Percentiles rank a stretch among this genome's conserved stretches.
These are phyloP conservation scores for Phocoena phocoena DNA, from an alignment of 2,113 vertebrate species.

Conservation along the genomic window DNA sequence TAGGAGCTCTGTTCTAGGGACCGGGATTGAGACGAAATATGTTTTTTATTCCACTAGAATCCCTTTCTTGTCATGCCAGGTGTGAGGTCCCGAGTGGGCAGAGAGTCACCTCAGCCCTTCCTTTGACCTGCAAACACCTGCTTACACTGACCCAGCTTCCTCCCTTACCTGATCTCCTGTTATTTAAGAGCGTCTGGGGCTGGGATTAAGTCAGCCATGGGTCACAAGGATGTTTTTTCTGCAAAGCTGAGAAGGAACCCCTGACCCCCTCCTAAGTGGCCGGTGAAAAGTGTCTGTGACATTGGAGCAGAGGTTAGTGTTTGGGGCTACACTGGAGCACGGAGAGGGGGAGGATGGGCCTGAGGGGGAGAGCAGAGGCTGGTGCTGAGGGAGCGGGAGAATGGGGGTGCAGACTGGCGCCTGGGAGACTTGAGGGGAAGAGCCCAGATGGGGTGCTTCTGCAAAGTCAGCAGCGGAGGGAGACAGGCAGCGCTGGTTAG, in stretches of 20 bases:
- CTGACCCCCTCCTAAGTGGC: background rate
- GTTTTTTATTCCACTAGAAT: background rate
- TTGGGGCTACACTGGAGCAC: background rate
- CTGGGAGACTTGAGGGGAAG: background rate
- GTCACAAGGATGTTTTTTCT: background rate
- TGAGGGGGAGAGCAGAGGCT: background rate
- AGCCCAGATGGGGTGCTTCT: background rate
- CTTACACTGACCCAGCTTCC: background rate
- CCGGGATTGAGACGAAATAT: background rate
- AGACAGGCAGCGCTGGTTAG: background rate
- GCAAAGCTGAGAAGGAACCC: background rate
- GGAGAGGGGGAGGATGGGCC: background rate
- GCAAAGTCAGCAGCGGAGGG: constrained; percentile 21
- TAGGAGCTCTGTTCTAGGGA: background rate
- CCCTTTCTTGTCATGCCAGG: background rate
- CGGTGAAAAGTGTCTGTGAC: background rate
- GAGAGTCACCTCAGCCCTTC: background rate
- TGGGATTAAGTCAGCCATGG: background rate
- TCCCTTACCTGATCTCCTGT: background rate
- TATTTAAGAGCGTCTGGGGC: background rate
- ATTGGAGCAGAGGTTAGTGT: background rate
- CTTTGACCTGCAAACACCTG: background rate
- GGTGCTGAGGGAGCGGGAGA: background rate
- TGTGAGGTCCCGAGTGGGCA: background rate
- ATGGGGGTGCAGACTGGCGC: background rate